phyloP scores from a whole-genome alignment of 2,113 vertebrate genomes.

The Sturnus vulgaris region DNA sequence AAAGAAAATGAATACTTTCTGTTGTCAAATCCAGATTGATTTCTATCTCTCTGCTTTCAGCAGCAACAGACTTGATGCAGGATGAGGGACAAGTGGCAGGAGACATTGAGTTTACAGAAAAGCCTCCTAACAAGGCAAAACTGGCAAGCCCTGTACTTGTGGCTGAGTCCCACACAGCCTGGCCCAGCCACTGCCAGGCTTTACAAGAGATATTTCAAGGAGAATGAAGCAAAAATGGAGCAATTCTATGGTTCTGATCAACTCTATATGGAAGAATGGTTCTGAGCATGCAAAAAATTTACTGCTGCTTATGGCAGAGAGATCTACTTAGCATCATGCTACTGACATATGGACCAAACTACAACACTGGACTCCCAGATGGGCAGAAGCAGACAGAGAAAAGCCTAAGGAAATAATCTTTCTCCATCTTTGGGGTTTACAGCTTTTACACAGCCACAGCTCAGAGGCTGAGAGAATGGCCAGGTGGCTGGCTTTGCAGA shows the following conservation, averaged over 20 bases:
- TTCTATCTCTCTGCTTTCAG: neutral
- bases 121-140: neutral
- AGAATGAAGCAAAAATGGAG: neutral
- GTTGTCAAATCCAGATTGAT: neutral
- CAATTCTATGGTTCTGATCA: neutral
- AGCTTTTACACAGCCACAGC: neutral
- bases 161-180: neutral
- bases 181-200: neutral
- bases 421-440: neutral
- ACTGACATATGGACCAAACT: neutral
- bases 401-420: neutral
- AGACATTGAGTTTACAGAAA: neutral
- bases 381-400: neutral
- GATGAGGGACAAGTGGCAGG: neutral
- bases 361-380: neutral
- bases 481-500: neutral
- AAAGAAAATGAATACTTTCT: neutral
- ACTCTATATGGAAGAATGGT: neutral
- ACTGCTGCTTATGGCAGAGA: neutral
- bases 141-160: neutral
- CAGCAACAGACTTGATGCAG: neutral
- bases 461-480: neutral
- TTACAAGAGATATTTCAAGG: neutral
- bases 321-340: neutral
- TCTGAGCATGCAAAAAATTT: neutral